Evolutionary conservation across 1,140 invertebrate species (phyloP), one percentile per base, ranked within the genome.

Genomic region (Ceratosolen fusciceps): DNA sequence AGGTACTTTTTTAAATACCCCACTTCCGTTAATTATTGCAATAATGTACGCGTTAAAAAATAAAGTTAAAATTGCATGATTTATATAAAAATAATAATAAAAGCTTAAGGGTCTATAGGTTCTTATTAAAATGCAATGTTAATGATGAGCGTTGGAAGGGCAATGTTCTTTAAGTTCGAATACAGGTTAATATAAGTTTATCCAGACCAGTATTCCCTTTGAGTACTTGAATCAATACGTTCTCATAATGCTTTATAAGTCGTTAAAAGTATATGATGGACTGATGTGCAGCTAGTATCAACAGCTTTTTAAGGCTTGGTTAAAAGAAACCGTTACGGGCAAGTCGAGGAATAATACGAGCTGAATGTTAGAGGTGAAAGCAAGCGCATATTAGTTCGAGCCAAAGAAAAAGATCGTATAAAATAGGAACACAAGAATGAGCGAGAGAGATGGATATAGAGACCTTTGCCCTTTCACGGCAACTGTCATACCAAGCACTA

Each of bases 301-400:
- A 62, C 29, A 62, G 12, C 16, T 31, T 62, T 62, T 62, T 34
- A 62, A 62, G 4, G 1, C 12, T 62, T 62, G 24, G 19, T 10
- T 62, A 62, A 62, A 31, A 62, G 14, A 62, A 34, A 34, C 58
- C 24, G 58, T 19, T n/a, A 31, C 26, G 3, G 2, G 31, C 26
- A 62, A 62, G 56, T 26, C 5, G 24, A 29, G 26, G 29, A 62
- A 62, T 62, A 62, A 62, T 62, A 31, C 29, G 58, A 34, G 31
- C 9, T 34, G 58, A 0, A 62, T 34, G 29, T 62, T 34, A 62
- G 12, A 9, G 34, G 58, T 34, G 16, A 62, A 62, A 62, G 58
- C 58, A 62, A 62, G 58, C n/a, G 24, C 58, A 62, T 62, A 62
- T 62, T 62, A 62, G 58, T 62, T 62, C 26, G 31, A 62, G 26